Conservation (phyloP, 92 coral and sea anemone species). For the Actinostola sp. region DNA sequence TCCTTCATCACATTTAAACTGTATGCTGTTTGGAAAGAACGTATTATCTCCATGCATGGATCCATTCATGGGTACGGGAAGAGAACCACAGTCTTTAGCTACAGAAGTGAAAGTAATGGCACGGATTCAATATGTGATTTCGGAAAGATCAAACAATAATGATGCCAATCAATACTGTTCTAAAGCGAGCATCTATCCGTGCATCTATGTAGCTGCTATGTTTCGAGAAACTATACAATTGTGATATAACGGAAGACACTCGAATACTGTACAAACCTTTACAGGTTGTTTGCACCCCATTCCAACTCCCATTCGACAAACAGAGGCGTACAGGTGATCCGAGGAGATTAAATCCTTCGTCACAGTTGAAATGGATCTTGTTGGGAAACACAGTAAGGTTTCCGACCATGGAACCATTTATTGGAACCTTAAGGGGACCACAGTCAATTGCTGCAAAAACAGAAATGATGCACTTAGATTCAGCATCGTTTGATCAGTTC, state of each 20-base stretch:
- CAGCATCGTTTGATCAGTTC: too few relatives aligned
- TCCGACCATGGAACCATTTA: slow-evolving; percentile 55
- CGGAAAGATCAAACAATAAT: too few relatives aligned
- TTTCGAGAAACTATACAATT: too few relatives aligned
- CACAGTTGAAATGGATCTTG: slow-evolving; percentile 50
- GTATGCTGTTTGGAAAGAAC: slow-evolving; percentile 48
- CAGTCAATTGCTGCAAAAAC: slow-evolving; percentile 45
- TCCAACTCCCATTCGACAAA: slow-evolving; percentile 58
- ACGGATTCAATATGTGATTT: too few relatives aligned
- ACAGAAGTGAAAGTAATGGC: not conserved
- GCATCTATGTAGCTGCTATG: too few relatives aligned
- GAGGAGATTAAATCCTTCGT: slow-evolving; percentile 36
- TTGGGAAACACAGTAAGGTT: slow-evolving; percentile 25
- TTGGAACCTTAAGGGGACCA: slow-evolving; percentile 35
- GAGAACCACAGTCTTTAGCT: slow-evolving; percentile 70
- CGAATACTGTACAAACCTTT: too few relatives aligned
- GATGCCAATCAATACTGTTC: too few relatives aligned
- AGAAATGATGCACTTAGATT: too few relatives aligned
- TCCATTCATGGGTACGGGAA: slow-evolving; percentile 63
- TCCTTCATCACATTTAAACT: slow-evolving; percentile 60
- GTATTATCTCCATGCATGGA: slow-evolving; percentile 46
- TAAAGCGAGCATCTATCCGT: too few relatives aligned
- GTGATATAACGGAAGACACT: too few relatives aligned
- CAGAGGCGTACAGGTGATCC: slow-evolving; percentile 51
- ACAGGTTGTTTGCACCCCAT: slow-evolving; percentile 42